Conservation (phyloP, 2,888 invertebrate genomes). For the Melikaiella ostensackeni region DNA sequence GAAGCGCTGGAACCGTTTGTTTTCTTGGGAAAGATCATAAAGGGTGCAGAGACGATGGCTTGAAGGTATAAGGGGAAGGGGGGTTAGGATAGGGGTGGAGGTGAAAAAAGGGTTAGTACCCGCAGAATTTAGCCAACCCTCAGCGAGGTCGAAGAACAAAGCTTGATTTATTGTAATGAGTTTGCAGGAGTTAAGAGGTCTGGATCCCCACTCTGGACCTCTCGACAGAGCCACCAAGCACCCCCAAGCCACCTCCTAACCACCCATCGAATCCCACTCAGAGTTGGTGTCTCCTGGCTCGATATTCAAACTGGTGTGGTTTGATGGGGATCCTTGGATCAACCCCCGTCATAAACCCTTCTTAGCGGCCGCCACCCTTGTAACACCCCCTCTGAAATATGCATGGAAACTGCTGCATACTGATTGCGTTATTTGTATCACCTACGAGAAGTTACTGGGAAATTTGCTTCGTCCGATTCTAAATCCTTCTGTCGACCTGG, state of each 20-base stretch:
- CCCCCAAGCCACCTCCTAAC: slow-evolving; percentile 43
- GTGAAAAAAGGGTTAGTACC: slow-evolving; percentile 66
- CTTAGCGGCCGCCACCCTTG: slow-evolving; percentile 71
- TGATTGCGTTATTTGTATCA: slow-evolving; percentile 76
- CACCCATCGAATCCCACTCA: slow-evolving; percentile 45
- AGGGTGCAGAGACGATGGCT: slow-evolving; percentile 46
- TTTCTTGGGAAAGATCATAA: slow-evolving; percentile 49
- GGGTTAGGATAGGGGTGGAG: no score
- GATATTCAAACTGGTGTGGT: slow-evolving; percentile 74
- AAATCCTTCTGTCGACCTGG: neutral
- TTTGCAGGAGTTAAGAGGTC: slow-evolving; percentile 77
- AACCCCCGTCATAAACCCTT: slow-evolving; percentile 77
- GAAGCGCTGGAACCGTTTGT: slow-evolving; percentile 47
- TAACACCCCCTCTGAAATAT: slow-evolving; percentile 72
- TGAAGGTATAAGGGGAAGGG: slow-evolving; percentile 40
- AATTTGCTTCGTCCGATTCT: slow-evolving; percentile 47
- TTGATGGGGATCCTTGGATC: slow-evolving; percentile 76
- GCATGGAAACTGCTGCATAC: slow-evolving; percentile 75
- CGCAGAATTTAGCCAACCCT: slow-evolving; percentile 73
- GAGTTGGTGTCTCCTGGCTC: slow-evolving; percentile 61
- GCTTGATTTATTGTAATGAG: slow-evolving; percentile 78
- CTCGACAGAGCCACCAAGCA: slow-evolving; percentile 23
- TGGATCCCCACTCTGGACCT: slow-evolving; percentile 52
- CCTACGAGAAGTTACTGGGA: slow-evolving; percentile 59
- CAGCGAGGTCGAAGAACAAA: slow-evolving; percentile 75